Conservation (phyloP, 37 sponge, comb jelly and placozoan genomes). For the Diacarnus erythraeanus region DNA sequence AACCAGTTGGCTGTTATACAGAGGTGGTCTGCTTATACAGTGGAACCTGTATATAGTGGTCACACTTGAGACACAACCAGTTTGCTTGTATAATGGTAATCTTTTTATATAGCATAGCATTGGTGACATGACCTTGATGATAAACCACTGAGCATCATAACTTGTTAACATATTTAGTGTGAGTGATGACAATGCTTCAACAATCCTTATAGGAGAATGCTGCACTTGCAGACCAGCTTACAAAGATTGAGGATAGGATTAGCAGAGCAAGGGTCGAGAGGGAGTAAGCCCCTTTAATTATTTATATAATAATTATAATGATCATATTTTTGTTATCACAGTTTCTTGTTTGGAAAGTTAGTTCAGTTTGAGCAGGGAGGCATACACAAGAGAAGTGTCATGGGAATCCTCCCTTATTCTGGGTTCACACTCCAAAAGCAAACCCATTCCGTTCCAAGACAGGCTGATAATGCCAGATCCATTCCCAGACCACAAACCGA, state of each 20-base stretch:
- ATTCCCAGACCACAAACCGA: background rate
- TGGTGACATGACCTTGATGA: no score
- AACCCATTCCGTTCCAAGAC: background rate
- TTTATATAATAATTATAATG: background rate
- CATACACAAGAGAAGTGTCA: background rate
- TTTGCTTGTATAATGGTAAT: no score
- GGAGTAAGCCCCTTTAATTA: constrained; percentile 14
- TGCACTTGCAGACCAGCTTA: constrained; percentile 34
- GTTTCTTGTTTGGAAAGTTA: constrained; percentile 45
- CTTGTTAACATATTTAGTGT: no score
- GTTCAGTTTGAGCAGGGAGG: constrained; percentile 33
- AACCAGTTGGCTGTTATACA: no score
- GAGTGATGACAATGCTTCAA: no score
- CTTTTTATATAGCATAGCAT: no score
- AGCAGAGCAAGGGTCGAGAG: constrained; percentile 28
- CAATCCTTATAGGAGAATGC: constrained; percentile 66
- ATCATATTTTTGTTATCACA: background rate
- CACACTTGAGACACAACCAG: no score
- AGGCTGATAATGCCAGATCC: background rate
- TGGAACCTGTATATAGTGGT: no score
- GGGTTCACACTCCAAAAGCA: background rate
- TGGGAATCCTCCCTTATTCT: background rate
- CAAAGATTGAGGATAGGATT: constrained; percentile 21
- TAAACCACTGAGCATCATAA: no score
- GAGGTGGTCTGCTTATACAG: no score